Evolutionary conservation across 2,113 vertebrate genomes (phyloP), one percentile per base, ranked within the genome.

Genomic region (Gyps fulvus): DNA sequence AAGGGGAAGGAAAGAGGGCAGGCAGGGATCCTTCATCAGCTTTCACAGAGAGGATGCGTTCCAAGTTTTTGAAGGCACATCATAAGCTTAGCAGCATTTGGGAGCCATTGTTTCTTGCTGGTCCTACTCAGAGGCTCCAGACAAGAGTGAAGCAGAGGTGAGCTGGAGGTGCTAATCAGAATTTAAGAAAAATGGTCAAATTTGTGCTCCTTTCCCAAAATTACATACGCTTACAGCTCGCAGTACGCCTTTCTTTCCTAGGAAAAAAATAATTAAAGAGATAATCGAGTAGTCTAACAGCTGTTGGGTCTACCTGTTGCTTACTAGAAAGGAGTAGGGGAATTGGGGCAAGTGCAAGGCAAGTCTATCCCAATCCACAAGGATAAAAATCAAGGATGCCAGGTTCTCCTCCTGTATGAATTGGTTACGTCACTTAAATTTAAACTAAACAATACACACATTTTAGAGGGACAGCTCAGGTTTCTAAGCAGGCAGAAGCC

Each of bases 51-150:
- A 85, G 90, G 65, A 95, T 7, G 55, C 10, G 34, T 97, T 97
- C 90, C 47, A 26, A 58, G 80, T 55, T 81, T 95, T 93, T 95
- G 86, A 97, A 97, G 92, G 96, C 97, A 97, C 97, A 92, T 96
- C 89, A 94, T 93, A 95, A 95, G 95, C 94, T 93, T 95, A 97
- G 94, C 95, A 97, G 95, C 96, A 95, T 96, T 93, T 95, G 91
- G 96, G 93, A 95, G 77, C 94, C 78, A 59, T 89, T 91, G 84
- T 70, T 91, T 97, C 91, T 89, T 90, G 89, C 96, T 77, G 58
- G 78, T 91, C 91, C 89, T 95, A 80, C 84, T 95, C 73, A 59
- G 89, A 87, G 94, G 94, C 87, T 95, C 89, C 93, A 91, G 95
- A 80, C 91, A 91, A 93, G 96, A 95, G 84, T 82, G 89, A 95